Conservation (phyloP, 2,888 invertebrate species). For the Caenorhabditis angaria region DNA sequence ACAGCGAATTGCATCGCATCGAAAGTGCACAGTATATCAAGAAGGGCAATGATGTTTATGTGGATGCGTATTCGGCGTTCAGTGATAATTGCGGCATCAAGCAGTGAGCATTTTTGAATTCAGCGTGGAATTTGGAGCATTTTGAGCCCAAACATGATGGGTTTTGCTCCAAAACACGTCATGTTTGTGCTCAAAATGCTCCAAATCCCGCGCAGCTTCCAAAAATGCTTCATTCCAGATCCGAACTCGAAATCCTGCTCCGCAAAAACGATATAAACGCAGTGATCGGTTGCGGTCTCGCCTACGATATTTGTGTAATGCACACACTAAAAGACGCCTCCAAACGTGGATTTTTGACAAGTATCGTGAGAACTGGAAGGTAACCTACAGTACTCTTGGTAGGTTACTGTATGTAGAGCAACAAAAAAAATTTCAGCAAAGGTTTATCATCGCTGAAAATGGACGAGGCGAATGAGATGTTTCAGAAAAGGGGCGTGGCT, state of each 20-base stretch:
- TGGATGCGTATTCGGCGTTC: constrained; percentile 97
- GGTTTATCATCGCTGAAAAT: constrained; percentile 61
- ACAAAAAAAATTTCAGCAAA: too few relatives aligned
- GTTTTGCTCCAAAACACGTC: too few relatives aligned
- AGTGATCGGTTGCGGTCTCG: constrained; percentile 91
- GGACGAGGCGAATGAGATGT: constrained; percentile 56
- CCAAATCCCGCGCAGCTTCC: not conserved
- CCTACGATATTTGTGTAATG: constrained; percentile 90
- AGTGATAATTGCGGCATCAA: constrained; percentile 91
- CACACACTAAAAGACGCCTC: constrained; percentile 57
- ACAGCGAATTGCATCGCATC: constrained; percentile 79
- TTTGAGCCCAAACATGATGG: too few relatives aligned
- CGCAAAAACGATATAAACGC: constrained; percentile 85
- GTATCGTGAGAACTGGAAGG: constrained; percentile 64
- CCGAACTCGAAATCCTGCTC: constrained; percentile 84
- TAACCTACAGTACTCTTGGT: constrained; percentile 12
- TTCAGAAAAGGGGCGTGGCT: constrained; percentile 57
- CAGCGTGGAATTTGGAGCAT: too few relatives aligned
- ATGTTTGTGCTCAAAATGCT: constrained; percentile 2
- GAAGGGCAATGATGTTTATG: constrained; percentile 87
- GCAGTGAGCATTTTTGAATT: constrained; percentile 47
- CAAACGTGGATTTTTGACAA: constrained; percentile 59
- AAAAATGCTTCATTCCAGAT: constrained; percentile 77
- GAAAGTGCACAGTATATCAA: constrained; percentile 66
- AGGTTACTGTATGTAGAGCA: too few relatives aligned